Conservation (phyloP, 2,797 vertebrate genomes). For the Falco concolor region DNA sequence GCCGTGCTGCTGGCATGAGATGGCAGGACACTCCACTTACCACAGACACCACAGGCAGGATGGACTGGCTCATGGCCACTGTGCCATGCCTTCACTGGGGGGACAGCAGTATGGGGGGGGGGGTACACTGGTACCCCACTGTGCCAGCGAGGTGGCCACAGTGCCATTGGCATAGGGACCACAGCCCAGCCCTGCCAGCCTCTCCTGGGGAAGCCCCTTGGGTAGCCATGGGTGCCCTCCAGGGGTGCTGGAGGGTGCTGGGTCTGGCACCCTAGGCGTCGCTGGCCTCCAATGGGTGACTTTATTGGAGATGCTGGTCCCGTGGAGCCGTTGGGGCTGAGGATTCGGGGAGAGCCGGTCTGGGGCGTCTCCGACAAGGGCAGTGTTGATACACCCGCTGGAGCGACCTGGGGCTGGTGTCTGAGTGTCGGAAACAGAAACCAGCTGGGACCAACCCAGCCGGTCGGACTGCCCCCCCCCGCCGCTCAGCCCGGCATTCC, state of each 20-base stretch:
- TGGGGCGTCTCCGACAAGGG: not conserved
- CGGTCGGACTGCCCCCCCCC: conserved; percentile 59
- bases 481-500: conserved; percentile 38
- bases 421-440: conserved; percentile 65
- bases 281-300: not conserved
- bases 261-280: not conserved
- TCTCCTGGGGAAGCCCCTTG: not conserved
- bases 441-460: conserved; percentile 63
- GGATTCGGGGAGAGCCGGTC: not conserved
- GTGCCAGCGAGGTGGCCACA: rapidly evolving
- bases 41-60: not conserved
- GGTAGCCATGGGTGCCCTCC: too few species aligned
- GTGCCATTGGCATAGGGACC: not conserved
- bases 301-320: not conserved
- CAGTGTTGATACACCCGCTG: conserved; percentile 12
- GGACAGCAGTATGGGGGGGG: not conserved
- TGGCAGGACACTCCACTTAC: not conserved
- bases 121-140: not conserved
- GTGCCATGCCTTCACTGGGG: rapidly evolving
- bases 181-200: not conserved
- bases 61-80: not conserved
- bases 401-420: conserved; percentile 50
- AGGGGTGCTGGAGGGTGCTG: not conserved
- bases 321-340: not conserved
- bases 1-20: rapidly evolving